Evolutionary conservation across 2,888 invertebrate species (phyloP).

Genomic region (Sthenelais limicola): DNA sequence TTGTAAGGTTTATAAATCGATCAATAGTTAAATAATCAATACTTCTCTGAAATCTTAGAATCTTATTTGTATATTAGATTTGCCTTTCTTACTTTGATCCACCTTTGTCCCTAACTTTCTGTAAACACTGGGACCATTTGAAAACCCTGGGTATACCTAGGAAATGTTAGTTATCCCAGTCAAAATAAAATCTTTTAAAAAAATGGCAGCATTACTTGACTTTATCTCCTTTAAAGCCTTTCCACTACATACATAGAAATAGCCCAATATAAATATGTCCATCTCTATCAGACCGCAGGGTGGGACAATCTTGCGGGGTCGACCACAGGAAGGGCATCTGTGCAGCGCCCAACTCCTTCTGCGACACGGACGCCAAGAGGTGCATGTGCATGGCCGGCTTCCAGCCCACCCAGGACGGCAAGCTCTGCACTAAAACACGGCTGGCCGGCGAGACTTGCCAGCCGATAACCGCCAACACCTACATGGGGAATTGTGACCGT

Average conservation of each 20-base stretch:
- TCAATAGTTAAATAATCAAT: too few relatives aligned
- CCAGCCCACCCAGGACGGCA: constrained; percentile 18
- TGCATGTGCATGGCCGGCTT: constrained; percentile 19
- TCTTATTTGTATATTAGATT: too few relatives aligned
- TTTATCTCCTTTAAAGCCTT: neutral
- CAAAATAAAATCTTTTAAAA: too few relatives aligned
- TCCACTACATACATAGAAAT: neutral
- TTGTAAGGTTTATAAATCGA: too few relatives aligned
- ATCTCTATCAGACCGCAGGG: constrained; percentile 11
- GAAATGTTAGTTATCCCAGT: too few relatives aligned
- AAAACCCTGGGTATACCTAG: too few relatives aligned
- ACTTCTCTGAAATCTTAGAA: too few relatives aligned
- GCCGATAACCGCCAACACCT: neutral
- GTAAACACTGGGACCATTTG: too few relatives aligned
- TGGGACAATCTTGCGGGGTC: constrained; percentile 36
- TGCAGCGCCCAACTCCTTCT: constrained; percentile 32
- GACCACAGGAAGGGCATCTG: constrained; percentile 24
- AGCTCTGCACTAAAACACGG: constrained; percentile 6
- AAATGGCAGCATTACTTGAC: too few relatives aligned
- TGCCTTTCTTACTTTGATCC: too few relatives aligned
- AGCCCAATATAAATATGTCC: neutral
- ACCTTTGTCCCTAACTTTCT: too few relatives aligned
- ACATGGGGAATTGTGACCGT: neutral
- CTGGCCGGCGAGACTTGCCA: constrained; percentile 16
- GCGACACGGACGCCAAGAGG: neutral